Evolutionary conservation across 2,797 vertebrate genomes (phyloP), one percentile per base, ranked within the genome.

Genomic region (Etheostoma perlongum): DNA sequence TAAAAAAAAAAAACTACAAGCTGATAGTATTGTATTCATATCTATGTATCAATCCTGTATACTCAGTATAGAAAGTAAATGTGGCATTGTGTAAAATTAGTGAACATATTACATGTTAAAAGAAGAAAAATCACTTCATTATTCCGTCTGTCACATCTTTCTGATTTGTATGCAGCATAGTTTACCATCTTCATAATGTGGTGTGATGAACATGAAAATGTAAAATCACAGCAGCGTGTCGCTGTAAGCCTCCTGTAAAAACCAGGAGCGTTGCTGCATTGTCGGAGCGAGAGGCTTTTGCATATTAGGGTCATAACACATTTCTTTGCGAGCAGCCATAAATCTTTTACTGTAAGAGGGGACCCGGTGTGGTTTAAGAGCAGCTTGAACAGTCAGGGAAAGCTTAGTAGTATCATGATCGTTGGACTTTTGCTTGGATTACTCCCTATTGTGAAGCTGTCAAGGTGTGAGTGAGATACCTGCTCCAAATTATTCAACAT

Each of bases 261-360:
- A 81, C 62, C 79, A 36, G 57, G 57, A 79, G 65, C n/a, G 21
- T 36, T 12, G 52, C 82, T 6, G 74, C 60, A 36, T 65, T 71
- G 51, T 74, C 13, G 18, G 51, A 78, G 57, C 30, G 15, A 79
- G 76, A 59, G 58, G 71, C 71, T 77, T 77, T 84, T 87, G 77
- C 78, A 84, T 85, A 86, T 90, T 81, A 73, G 77, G 63, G 80
- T 82, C 58, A 36, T 70, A 80, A 85, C 71, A 62, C 64, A 42
- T 85, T 85, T 85, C 81, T 72, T 49, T 58, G 67, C 25, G 62
- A 72, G 80, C 63, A 18, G 52, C 70, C 57, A 62, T 93, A 88
- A 92, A 92, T 92, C 89, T 74, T 84, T 88, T 83, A 79, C 76
- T 77, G 79, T 83, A 81, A 66, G 80, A 69, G 54, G 78, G 27